Conservation (phyloP, 1,140 invertebrate genomes). For the Halyomorpha halys region DNA sequence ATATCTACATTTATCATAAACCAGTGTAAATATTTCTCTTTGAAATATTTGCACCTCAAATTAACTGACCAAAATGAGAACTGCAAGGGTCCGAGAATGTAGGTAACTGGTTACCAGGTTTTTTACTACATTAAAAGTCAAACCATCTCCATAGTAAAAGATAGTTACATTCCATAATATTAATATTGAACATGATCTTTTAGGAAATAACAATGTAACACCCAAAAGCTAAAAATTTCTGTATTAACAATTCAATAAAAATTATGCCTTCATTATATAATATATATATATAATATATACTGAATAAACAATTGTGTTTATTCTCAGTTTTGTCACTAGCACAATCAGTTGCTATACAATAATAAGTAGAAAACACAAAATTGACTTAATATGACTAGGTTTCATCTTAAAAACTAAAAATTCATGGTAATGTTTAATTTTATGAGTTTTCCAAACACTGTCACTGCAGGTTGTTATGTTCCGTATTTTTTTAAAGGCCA, state of each 20-base stretch:
- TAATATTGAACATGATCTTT: too few species aligned
- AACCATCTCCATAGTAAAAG: too few species aligned
- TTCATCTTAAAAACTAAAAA: constrained; percentile 3
- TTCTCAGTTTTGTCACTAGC: neutral
- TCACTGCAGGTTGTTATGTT: too few species aligned
- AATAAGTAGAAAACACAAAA: constrained; percentile 5
- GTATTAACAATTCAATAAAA: constrained; percentile 16
- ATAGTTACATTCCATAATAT: too few species aligned
- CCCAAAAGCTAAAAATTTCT: constrained; percentile 16
- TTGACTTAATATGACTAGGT: constrained; percentile 8
- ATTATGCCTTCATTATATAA: neutral
- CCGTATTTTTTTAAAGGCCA: too few species aligned
- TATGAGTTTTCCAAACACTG: neutral
- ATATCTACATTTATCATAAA: too few species aligned
- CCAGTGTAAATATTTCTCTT: too few species aligned
- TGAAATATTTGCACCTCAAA: too few species aligned
- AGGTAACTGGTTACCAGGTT: too few species aligned
- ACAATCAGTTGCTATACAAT: neutral
- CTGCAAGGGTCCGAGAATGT: too few species aligned
- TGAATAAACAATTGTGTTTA: constrained; percentile 7
- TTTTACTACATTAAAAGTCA: too few species aligned
- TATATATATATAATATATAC: neutral
- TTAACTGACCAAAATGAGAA: too few species aligned
- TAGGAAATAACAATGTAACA: neutral
- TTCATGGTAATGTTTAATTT: constrained; percentile 8